Percentiles rank a stretch among this genome's conserved stretches.
Conservation (phyloP, 2,888 invertebrate species). For the Aquatica leii region DNA sequence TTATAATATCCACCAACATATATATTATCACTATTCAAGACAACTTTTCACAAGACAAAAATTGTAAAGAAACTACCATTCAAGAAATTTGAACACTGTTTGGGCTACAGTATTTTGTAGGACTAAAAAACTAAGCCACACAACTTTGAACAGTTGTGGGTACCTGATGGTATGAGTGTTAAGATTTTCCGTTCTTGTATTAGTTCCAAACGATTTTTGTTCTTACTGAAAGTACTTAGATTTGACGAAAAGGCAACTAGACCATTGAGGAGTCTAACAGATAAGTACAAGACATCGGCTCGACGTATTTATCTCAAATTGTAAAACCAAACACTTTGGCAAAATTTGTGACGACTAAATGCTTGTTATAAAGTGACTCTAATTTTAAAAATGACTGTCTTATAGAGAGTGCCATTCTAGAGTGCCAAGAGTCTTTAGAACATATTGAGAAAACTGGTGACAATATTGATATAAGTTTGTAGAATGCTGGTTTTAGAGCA, state of each 20-base stretch:
- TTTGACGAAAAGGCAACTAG: not conserved
- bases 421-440: too few relatives aligned
- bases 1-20: too few relatives aligned
- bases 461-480: too few relatives aligned
- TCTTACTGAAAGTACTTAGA: not conserved
- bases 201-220: not conserved
- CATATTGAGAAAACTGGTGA: too few relatives aligned
- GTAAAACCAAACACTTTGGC: not conserved
- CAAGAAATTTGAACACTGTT: too few relatives aligned
- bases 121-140: constrained; percentile 2
- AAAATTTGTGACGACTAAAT: not conserved
- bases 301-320: not conserved
- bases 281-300: not conserved
- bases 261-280: not conserved
- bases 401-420: too few relatives aligned
- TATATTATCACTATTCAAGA: too few relatives aligned
- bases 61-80: too few relatives aligned
- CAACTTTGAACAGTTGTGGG: not conserved
- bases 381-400: too few relatives aligned
- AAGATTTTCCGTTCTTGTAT: not conserved
- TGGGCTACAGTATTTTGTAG: not conserved
- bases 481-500: too few relatives aligned
- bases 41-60: too few relatives aligned
- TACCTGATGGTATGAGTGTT: not conserved
- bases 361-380: too few relatives aligned